These are phyloP conservation scores for Drosophila sordidula DNA, from an alignment of 2,888 invertebrate genomes.

Conservation along the genomic window DNA sequence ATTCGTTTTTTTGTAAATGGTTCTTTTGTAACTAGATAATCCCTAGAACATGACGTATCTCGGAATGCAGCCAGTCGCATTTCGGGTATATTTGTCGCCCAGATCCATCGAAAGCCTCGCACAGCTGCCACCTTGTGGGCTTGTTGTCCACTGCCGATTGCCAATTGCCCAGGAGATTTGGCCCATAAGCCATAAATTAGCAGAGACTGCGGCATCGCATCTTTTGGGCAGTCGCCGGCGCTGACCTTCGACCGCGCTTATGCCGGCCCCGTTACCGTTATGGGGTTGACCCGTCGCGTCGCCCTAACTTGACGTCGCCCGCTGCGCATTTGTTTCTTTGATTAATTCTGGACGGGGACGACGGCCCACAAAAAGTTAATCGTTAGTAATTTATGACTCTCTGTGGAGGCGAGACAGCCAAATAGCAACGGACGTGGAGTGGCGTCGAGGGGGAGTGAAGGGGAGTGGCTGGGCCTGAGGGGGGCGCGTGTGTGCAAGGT, in stretches of 20 bases:
- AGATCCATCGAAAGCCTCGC: background rate
- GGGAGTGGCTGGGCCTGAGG: background rate
- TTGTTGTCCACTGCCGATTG: conserved; percentile 16
- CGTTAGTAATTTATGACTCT: conserved; percentile 76
- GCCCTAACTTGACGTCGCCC: conserved; percentile 32
- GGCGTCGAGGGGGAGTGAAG: background rate
- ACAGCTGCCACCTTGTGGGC: conserved; percentile 19
- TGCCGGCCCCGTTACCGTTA: conserved; percentile 27
- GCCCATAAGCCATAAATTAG: conserved; percentile 53
- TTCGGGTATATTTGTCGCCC: background rate
- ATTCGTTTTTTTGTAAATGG: background rate
- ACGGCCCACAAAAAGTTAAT: conserved; percentile 71
- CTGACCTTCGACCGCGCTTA: conserved; percentile 44
- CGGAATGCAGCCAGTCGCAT: background rate
- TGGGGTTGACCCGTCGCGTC: conserved; percentile 45
- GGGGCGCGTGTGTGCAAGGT: conserved; percentile 34
- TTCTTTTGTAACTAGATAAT: background rate
- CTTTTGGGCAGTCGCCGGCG: background rate
- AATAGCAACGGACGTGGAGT: conserved; percentile 8
- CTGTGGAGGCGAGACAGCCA: conserved; percentile 32
- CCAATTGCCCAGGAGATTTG: conserved; percentile 50
- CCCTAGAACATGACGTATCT: background rate
- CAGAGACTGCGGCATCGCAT: conserved; percentile 9
- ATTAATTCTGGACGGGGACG: conserved; percentile 51
- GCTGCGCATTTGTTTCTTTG: conserved; percentile 64